A percentile compares a stretch with the other conserved stretches of the same genome.
Conservation (phyloP, 2,113 vertebrate genomes). For the Spilogale gracilis region DNA sequence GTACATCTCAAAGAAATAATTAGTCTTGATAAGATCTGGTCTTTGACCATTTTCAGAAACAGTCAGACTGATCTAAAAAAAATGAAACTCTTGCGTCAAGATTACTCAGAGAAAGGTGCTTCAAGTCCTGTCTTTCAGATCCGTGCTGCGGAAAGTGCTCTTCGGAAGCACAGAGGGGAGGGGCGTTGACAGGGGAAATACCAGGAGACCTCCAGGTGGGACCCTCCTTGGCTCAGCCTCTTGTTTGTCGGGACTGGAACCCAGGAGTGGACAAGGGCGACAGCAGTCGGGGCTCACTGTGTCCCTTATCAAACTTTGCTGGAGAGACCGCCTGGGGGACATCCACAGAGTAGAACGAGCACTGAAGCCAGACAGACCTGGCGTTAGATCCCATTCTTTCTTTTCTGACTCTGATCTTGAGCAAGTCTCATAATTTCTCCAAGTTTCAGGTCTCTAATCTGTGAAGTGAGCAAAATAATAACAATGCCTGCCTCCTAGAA, state of each 20-base stretch:
- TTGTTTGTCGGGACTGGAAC: neutral
- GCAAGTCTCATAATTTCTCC: slow-evolving; percentile 4
- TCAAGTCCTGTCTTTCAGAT: neutral
- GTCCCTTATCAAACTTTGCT: neutral
- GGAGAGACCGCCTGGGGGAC: neutral
- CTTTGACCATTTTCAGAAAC: slow-evolving; percentile 74
- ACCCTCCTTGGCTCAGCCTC: neutral
- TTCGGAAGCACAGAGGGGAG: neutral
- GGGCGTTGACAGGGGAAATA: fast-evolving
- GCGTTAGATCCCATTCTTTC: neutral
- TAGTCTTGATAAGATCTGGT: slow-evolving; percentile 73
- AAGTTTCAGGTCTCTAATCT: neutral
- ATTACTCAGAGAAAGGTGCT: neutral
- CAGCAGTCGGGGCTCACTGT: neutral
- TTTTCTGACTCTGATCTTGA: neutral
- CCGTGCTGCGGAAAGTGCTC: neutral
- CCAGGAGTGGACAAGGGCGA: neutral
- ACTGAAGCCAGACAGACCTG: neutral
- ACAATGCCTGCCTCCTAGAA: neutral
- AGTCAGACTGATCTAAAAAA: slow-evolving; percentile 53
- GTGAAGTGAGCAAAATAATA: neutral
- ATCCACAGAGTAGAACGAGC: neutral
- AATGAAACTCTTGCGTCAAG: neutral
- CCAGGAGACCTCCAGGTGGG: fast-evolving
- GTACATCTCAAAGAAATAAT: slow-evolving; percentile 84